Percentiles rank a stretch among this genome's conserved stretches.
These are phyloP conservation scores for Plemyria rubiginata DNA, from an alignment of 2,888 invertebrate genomes.

Conservation along the genomic window DNA sequence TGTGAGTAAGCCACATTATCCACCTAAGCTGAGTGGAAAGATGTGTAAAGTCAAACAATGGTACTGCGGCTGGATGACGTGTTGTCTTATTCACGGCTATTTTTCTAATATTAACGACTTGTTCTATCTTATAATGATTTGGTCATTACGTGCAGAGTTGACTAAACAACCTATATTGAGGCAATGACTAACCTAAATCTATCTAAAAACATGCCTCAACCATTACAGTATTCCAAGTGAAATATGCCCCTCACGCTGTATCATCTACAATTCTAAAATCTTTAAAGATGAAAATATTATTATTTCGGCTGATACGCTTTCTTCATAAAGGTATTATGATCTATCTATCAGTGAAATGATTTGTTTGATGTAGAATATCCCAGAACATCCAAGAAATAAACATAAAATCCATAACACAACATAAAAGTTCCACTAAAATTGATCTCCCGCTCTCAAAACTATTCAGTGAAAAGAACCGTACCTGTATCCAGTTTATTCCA, in stretches of 20 bases:
- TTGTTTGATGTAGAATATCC: not conserved
- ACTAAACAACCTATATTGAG: too few relatives aligned
- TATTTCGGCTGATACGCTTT: too few relatives aligned
- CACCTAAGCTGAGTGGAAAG: slow-evolving; percentile 11
- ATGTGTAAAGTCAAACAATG: slow-evolving; percentile 9
- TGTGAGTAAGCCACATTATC: slow-evolving; percentile 16
- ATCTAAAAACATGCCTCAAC: too few relatives aligned
- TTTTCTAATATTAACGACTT: not conserved
- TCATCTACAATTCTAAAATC: too few relatives aligned
- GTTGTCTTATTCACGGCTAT: not conserved
- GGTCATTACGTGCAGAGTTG: not conserved
- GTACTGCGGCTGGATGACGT: not conserved
- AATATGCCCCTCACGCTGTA: too few relatives aligned
- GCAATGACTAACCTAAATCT: too few relatives aligned
- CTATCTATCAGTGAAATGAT: not conserved
- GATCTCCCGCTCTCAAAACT: slow-evolving; percentile 27
- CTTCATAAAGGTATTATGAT: too few relatives aligned
- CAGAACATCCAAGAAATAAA: not conserved
- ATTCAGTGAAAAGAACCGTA: slow-evolving; percentile 31
- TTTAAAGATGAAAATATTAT: too few relatives aligned
- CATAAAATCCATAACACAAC: slow-evolving; percentile 3
- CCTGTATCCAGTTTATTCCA: slow-evolving; percentile 46
- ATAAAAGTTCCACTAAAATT: slow-evolving; percentile 16
- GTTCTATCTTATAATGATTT: not conserved
- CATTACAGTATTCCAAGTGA: too few relatives aligned